A percentile compares a stretch with the other conserved stretches of the same genome.
These are phyloP conservation scores for Chondrosia reniformis DNA, from an alignment of 37 sponge, comb jelly and placozoan species.

Conservation along the genomic window DNA sequence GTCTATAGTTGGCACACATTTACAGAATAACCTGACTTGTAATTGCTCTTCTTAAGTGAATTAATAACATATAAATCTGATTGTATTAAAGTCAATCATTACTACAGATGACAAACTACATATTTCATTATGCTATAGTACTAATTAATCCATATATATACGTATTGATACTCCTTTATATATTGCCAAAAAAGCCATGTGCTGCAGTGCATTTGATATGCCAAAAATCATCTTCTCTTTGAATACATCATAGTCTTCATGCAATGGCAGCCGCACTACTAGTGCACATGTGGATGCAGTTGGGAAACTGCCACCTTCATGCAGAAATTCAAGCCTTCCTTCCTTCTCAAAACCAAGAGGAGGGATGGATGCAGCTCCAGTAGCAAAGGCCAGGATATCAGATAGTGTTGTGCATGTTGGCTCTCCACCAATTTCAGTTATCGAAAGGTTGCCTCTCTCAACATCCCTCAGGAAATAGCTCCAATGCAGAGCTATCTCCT, in stretches of 20 bases:
- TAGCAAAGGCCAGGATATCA: constrained; percentile 17
- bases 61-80: no score
- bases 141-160: not conserved
- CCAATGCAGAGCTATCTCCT: constrained; percentile 9
- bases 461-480: constrained; percentile 13
- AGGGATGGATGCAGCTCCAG: constrained; percentile 14
- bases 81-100: no score
- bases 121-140: no score
- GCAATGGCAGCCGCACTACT: not conserved
- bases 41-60: not conserved
- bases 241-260: constrained; percentile 6
- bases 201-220: constrained; percentile 14
- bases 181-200: constrained; percentile 21
- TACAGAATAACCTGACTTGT: not conserved
- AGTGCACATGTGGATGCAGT: not conserved
- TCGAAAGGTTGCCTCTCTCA: not conserved
- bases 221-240: constrained; percentile 10
- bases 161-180: not conserved
- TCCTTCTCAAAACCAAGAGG: not conserved
- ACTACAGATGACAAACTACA: no score
- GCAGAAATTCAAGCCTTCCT: not conserved
- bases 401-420: not conserved
- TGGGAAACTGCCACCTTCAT: not conserved
- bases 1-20: constrained; percentile 4
- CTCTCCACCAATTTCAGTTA: not conserved